Evolutionary conservation across 23 tunicate species (phyloP).

Genomic region (Trididemnum miniatum): DNA sequence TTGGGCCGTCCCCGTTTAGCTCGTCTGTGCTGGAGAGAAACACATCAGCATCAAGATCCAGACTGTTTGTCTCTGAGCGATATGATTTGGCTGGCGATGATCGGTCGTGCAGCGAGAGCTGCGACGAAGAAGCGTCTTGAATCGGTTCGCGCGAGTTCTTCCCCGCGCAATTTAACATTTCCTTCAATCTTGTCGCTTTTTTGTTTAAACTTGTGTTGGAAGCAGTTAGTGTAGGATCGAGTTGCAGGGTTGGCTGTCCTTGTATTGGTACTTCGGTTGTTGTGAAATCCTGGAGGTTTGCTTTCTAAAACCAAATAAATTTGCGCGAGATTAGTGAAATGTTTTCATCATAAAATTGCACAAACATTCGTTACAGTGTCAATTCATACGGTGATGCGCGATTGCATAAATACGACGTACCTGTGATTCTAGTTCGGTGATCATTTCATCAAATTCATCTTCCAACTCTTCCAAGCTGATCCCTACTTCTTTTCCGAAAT

Average conservation of each 20-base stretch:
- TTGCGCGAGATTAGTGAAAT: too few relatives aligned
- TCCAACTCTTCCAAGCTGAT: constrained; percentile 38
- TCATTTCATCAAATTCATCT: constrained; percentile 59
- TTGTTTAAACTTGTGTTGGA: background rate
- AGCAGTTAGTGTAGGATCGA: background rate
- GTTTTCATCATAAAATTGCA: too few relatives aligned
- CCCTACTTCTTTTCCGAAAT: constrained; percentile 54
- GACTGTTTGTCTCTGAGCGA: constrained; percentile 29
- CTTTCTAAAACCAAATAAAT: too few relatives aligned
- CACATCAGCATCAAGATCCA: constrained; percentile 25
- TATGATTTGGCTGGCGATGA: background rate
- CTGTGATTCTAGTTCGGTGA: constrained; percentile 41
- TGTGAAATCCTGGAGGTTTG: too few relatives aligned
- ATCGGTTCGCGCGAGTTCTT: background rate
- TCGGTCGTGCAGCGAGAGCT: background rate
- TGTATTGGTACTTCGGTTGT: background rate
- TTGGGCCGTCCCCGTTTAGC: background rate
- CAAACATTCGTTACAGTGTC: too few relatives aligned
- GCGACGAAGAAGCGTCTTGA: background rate
- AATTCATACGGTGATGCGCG: too few relatives aligned
- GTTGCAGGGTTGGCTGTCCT: background rate
- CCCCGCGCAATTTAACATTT: constrained; percentile 7
- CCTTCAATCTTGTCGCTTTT: constrained; percentile 21
- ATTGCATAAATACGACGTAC: too few relatives aligned
- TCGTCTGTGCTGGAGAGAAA: background rate